Evolutionary conservation across 2,888 invertebrate genomes (phyloP).

Genomic region (Thymelicus lineola): DNA sequence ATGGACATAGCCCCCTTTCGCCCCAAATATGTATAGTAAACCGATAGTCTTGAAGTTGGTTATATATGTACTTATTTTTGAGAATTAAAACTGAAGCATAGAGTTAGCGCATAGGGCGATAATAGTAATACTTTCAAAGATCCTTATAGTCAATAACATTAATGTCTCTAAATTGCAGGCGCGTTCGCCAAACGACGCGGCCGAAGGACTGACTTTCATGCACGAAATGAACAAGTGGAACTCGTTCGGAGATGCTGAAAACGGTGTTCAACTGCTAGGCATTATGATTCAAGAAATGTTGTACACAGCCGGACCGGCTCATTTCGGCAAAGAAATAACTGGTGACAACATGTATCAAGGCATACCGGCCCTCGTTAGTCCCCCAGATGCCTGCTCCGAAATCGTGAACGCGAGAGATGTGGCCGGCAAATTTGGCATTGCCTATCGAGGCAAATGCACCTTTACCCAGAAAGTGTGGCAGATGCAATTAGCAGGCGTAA

Average conservation of each 20-base stretch:
- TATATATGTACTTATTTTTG: too few relatives aligned
- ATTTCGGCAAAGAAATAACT: conserved; percentile 93
- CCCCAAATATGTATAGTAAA: too few relatives aligned
- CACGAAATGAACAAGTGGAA: conserved; percentile 98
- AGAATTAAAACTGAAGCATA: too few relatives aligned
- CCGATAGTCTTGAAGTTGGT: too few relatives aligned
- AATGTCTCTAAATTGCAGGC: conserved; percentile 86
- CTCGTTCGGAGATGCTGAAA: conserved; percentile 87
- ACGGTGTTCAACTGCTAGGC: conserved; percentile 69
- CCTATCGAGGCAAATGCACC: conserved; percentile 96
- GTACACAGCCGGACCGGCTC: conserved; percentile 93
- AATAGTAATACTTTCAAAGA: too few relatives aligned
- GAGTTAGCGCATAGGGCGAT: too few relatives aligned
- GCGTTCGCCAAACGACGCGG: conserved; percentile 92
- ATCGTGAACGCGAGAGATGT: conserved; percentile 86
- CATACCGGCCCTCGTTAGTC: conserved; percentile 87
- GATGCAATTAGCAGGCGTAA: conserved; percentile 92
- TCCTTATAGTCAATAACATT: neutral
- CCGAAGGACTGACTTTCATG: conserved; percentile 97
- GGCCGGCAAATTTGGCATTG: conserved; percentile 91
- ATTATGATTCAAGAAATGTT: conserved; percentile 59
- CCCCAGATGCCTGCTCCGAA: conserved; percentile 87
- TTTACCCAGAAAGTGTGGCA: conserved; percentile 97
- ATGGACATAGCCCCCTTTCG: too few relatives aligned
- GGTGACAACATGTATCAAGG: conserved; percentile 87